These are phyloP conservation scores for Cuniculus paca DNA, from an alignment of 2,797 vertebrate genomes.

Conservation along the genomic window DNA sequence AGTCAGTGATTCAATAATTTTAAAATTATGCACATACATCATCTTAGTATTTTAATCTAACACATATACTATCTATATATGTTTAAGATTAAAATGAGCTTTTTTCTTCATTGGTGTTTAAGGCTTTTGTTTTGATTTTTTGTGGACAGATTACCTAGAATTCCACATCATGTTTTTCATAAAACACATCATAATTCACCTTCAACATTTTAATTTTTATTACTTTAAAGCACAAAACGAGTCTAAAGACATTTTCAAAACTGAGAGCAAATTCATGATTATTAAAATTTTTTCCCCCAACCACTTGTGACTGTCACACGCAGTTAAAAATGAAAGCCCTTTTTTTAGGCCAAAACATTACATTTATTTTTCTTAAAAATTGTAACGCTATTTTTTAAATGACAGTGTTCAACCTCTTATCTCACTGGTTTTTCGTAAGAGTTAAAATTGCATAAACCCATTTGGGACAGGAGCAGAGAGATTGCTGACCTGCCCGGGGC, in stretches of 20 bases:
- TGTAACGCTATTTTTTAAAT: slow-evolving; percentile 27
- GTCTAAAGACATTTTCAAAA: slow-evolving; percentile 52
- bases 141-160: neutral
- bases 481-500: neutral
- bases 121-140: neutral
- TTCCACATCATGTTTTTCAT: slow-evolving; percentile 39
- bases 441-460: slow-evolving; percentile 33
- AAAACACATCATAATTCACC: neutral
- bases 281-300: slow-evolving; percentile 48
- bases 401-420: slow-evolving; percentile 20
- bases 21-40: neutral
- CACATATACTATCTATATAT: neutral
- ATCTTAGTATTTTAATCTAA: slow-evolving; percentile 61
- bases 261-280: slow-evolving; percentile 18
- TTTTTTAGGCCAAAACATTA: slow-evolving; percentile 40
- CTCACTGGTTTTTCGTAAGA: slow-evolving; percentile 29
- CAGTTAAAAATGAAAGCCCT: neutral
- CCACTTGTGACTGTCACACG: neutral
- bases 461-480: neutral
- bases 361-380: slow-evolving; percentile 71
- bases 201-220: neutral
- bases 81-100: slow-evolving; percentile 6
- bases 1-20: neutral
- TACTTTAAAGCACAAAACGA: slow-evolving; percentile 52
- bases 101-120: neutral